A percentile compares a stretch with the other conserved stretches of the same genome.
These are phyloP conservation scores for Rattus rattus DNA, from an alignment of 2,113 vertebrate genomes.

Conservation along the genomic window DNA sequence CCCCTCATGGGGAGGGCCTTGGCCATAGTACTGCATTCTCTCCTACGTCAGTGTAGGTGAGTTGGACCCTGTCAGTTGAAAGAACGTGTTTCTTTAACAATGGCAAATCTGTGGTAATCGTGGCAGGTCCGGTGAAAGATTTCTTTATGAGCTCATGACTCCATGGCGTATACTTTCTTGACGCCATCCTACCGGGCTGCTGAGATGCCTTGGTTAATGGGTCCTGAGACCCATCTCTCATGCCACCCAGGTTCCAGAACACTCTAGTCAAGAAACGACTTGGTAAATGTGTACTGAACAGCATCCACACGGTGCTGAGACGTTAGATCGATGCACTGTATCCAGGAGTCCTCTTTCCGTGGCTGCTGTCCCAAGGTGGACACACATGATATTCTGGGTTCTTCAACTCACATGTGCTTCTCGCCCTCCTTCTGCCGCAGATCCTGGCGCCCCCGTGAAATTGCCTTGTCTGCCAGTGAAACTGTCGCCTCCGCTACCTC, in stretches of 20 bases:
- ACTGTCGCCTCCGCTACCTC: conserved; percentile 98
- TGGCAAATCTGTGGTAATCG: neutral
- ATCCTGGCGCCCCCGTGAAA: conserved; percentile 96
- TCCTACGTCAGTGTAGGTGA: neutral
- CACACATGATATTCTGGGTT: rapidly evolving
- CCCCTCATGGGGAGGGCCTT: neutral
- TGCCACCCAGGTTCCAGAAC: rapidly evolving
- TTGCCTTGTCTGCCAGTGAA: conserved; percentile 97
- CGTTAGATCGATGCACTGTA: rapidly evolving
- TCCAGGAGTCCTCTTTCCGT: neutral
- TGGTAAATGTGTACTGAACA: rapidly evolving
- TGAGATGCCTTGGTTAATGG: neutral
- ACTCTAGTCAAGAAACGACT: neutral
- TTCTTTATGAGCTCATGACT: neutral
- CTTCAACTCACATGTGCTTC: conserved; percentile 61
- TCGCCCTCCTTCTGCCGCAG: conserved; percentile 86
- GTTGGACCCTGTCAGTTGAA: neutral
- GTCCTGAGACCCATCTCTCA: neutral
- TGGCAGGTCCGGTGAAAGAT: neutral
- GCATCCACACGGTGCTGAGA: neutral
- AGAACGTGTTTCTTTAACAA: too few relatives aligned
- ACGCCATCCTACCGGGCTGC: neutral
- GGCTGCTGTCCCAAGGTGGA: neutral
- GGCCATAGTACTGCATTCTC: neutral
- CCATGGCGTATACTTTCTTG: rapidly evolving